Base-by-base conservation (phyloP, 1,140 invertebrate genomes). In the Tetramorium alpestre region DNA sequence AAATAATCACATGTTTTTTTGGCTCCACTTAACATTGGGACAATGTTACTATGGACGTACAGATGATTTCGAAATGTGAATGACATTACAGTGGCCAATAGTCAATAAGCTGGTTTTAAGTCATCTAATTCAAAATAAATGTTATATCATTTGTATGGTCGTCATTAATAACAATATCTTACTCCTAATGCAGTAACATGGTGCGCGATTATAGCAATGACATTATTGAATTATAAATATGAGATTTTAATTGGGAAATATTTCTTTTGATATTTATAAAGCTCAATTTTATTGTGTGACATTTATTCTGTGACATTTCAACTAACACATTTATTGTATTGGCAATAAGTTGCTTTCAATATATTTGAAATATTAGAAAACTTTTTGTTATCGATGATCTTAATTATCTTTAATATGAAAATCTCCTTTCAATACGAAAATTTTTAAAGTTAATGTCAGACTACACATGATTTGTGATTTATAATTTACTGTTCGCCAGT, bases 51-150 rank as follows among this genome's bases (percentile, higher is more conserved):
- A 87, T 88, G 90, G 78, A 88, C 78, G 60, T 44, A 60, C 75
- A 75, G 70, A 86, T 76, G 58, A 87, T 89, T 89, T 89, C 60
- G 88, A 88, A 86, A 88, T 90, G 64, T 77, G 82, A 51, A 64
- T 73, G 60, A 89, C 67, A 87, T 87, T 87, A 80, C 77, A 77
- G 49, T 91, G 90, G 87, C 89, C 88, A 86, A 91, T 89, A 88
- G 89, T 92, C 89, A 89, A 65, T 92, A 91, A 92, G 86, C 89
- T 60, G 88, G 89, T 91, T 91, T 93, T 90, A 88, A 90, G 85
- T 91, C 67, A 85, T 87, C 77, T 69, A 65, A 85, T 88, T 88
- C 75, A 72, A 51, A 72, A 67, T 90, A 86, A 90, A 90, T 56
- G 69, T 88, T 90, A 86, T 90, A 91, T 91, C 51, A 80, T 91